Conservation (phyloP, 2,113 vertebrate species). For the Hydrochoerus hydrochaeris region DNA sequence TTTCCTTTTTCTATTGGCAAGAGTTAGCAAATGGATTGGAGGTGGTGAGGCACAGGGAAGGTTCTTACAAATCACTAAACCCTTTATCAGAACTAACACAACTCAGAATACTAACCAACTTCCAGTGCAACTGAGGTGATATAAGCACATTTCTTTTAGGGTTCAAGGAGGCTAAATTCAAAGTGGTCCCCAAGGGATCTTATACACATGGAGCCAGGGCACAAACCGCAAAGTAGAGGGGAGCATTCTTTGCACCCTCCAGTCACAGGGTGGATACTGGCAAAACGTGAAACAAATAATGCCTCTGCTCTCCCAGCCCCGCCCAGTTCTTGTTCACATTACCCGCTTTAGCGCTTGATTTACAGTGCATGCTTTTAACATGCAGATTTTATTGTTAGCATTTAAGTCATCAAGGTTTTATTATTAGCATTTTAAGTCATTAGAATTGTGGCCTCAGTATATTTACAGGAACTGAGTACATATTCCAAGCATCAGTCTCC, state of each 20-base stretch:
- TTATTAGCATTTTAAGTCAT: slow-evolving; percentile 66
- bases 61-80: slow-evolving; percentile 41
- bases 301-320: neutral
- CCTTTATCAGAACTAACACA: slow-evolving; percentile 11
- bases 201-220: slow-evolving; percentile 20
- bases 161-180: neutral
- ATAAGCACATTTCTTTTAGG: slow-evolving; percentile 26
- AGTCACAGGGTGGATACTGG: neutral
- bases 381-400: slow-evolving; percentile 63
- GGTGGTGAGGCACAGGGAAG: neutral
- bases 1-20: neutral
- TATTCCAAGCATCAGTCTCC: neutral
- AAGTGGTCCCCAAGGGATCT: slow-evolving; percentile 37
- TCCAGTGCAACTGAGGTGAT: neutral
- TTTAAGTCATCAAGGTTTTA: slow-evolving; percentile 64
- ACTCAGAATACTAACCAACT: slow-evolving; percentile 47
- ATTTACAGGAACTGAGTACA: slow-evolving; percentile 47
- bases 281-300: slow-evolving; percentile 32
- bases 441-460: slow-evolving; percentile 17
- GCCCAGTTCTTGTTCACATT: neutral
- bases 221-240: neutral
- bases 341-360: slow-evolving; percentile 40
- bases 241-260: neutral
- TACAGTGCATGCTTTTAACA: slow-evolving; percentile 69
- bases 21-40: slow-evolving; percentile 12